Evolutionary conservation across 2,888 invertebrate species (phyloP), one percentile per base, ranked within the genome.

Genomic region (Caenorhabditis sinica): DNA sequence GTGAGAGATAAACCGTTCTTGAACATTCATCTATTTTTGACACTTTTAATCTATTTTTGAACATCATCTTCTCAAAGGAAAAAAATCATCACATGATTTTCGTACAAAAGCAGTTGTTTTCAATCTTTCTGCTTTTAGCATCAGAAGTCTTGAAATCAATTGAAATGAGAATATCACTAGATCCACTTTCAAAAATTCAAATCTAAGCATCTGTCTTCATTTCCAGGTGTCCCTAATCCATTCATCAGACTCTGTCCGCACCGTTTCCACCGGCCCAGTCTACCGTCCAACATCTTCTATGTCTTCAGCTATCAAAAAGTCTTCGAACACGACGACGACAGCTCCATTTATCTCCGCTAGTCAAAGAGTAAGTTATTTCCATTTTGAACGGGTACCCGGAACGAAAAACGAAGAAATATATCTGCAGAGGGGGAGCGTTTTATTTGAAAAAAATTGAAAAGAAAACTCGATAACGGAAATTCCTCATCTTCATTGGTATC

Each of bases 191-290:
- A 53, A 56, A 56, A 56, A 49, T n/a, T 4, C n/a, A 49, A 49
- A 49, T 40, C 11, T 13, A 6, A 40, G 13, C 40, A 40, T 6
- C 40, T 40, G 40, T 45, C n/a, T n/a, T 45, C 23, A 71, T 20
- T 77, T 82, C 30, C 73, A 87, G 87, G 87, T 87, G 43, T 83
- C 87, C 9, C 79, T 87, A 58, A 76, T 87, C 28, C 87, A 87
- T 49, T 85, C 85, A 15, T 83, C 87, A 23, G 84, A 84, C 60
- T 81, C 84, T 8, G 80, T 84, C 15, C 80, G 84, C 6, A 60
- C 84, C 25, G 68, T 84, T 28, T 28, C 61, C 23, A 53, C 71
- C 13, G 49, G 60, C 20, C 61, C 66, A 15, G n/a, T 56, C 23
- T 80, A 72, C 33, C 74, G 81, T 53, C 81, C 74, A 23, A 45